Evolutionary conservation across 2,888 invertebrate genomes (phyloP), one percentile per base, ranked within the genome.

Genomic region (Papilio gigon): DNA sequence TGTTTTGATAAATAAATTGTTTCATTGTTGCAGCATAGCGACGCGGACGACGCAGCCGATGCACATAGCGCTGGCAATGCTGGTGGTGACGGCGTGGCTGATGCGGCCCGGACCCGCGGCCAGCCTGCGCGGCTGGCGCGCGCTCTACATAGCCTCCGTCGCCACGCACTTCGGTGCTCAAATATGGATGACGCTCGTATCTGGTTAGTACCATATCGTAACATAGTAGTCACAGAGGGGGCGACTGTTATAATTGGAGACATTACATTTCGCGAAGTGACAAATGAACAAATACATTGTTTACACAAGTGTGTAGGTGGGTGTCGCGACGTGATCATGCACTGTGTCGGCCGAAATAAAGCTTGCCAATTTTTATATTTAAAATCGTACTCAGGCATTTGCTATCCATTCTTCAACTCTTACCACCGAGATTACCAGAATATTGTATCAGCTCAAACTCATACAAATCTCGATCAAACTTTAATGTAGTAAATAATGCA

Each of bases 141-240:
- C 97, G 68, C 86, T 96, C 27, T 97, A 97, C 85, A 91, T 98
- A 37, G 94, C 94, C 0, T 94, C 96, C 9, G 96, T 97, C 76
- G 95, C 96, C 72, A 94, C 95, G 68, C 97, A 97, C 84, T 95
- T 97, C 76, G 98, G 98, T 37, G 93, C 97, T 22, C 97, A 98
- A 90, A 94, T 97, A 74, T 98, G 98, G 98, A 98, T 98, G 96
- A 97, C 97, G 12, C 96, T 98, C 80, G 94, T 98, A 40, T 97
- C 97, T 80, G 96, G 96, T 96, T 85, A 89, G 87, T 78, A 25
- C n/a, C 42, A 6, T 8, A 2, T 27, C 17, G 9, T 14, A 42
- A 61, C 22, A 17, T 20, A 50, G 14, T n/a, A n/a, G n/a, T n/a
- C n/a, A n/a, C n/a, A n/a, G n/a, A n/a, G n/a, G n/a, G n/a, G n/a